Percentiles rank a stretch among this genome's conserved stretches.
Evolutionary conservation across 64 coral and sea anemone genomes (phyloP).

Genomic region (Dendrophyllia cribrosa): DNA sequence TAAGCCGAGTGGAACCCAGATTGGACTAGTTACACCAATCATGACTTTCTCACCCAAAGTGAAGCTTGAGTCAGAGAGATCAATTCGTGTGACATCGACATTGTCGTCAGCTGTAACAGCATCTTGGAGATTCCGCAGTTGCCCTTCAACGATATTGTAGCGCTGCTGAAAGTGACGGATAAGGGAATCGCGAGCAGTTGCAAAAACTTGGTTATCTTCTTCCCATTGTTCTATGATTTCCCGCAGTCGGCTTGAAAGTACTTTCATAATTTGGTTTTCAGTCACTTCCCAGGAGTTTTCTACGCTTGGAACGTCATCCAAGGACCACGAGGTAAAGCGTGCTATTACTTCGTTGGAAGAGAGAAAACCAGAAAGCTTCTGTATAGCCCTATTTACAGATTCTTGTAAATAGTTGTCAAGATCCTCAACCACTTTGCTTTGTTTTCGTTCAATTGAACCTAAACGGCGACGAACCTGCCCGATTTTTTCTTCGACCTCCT

Average conservation of each 20-base stretch:
- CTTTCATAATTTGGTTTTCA: not conserved
- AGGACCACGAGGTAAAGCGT: slow-evolving; percentile 5
- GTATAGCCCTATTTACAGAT: not conserved
- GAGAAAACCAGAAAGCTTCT: not conserved
- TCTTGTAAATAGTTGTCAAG: not conserved
- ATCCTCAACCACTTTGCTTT: not conserved
- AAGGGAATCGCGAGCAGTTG: not conserved
- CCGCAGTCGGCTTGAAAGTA: not conserved
- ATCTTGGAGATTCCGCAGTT: not conserved
- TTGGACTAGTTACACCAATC: slow-evolving; percentile 8
- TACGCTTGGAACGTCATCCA: slow-evolving; percentile 17
- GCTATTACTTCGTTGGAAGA: not conserved
- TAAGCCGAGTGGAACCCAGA: not conserved
- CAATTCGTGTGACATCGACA: too few species aligned
- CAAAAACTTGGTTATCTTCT: slow-evolving; percentile 33
- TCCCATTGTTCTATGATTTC: slow-evolving; percentile 27
- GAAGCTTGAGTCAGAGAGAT: not conserved
- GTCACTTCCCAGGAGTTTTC: slow-evolving; percentile 13
- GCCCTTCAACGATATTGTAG: slow-evolving; percentile 12
- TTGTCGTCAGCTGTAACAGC: not conserved
- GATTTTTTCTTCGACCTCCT: not conserved
- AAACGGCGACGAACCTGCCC: not conserved
- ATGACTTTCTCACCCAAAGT: not conserved
- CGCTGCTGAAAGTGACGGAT: not conserved
- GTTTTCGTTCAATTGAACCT: not conserved